Conservation (phyloP, 1,140 invertebrate species). For the Micrasema longulum region DNA sequence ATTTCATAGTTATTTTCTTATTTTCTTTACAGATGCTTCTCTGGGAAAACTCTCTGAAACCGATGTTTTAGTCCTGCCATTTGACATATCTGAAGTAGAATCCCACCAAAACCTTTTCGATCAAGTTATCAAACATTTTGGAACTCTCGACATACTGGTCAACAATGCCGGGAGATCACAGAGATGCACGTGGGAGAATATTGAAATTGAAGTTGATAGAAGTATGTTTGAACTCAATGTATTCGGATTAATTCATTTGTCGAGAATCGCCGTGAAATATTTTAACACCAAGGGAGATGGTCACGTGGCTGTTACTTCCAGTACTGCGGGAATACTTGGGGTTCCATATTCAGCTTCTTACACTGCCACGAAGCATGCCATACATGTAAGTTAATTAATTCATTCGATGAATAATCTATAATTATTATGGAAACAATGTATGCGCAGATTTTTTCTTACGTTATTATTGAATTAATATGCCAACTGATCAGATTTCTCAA, state of each 20-base stretch:
- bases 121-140: slow-evolving; percentile 79
- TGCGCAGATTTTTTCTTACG: no score
- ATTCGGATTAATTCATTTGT: slow-evolving; percentile 79
- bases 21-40: slow-evolving; percentile 58
- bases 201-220: slow-evolving; percentile 80
- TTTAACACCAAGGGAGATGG: slow-evolving; percentile 73
- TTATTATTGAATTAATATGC: no score
- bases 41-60: slow-evolving; percentile 67
- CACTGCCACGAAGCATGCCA: slow-evolving; percentile 82
- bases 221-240: slow-evolving; percentile 88
- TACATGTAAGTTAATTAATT: slow-evolving; percentile 73
- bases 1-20: no score
- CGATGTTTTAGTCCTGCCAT: slow-evolving; percentile 78
- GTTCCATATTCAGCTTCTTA: slow-evolving; percentile 83
- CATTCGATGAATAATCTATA: background rate
- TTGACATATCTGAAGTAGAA: slow-evolving; percentile 76
- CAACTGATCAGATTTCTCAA: no score
- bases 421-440: no score
- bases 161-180: slow-evolving; percentile 89
- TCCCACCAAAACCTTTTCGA: slow-evolving; percentile 74
- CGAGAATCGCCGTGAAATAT: slow-evolving; percentile 75
- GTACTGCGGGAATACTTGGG: slow-evolving; percentile 76
- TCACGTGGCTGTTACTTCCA: slow-evolving; percentile 81
- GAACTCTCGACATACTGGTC: slow-evolving; percentile 80
- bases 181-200: slow-evolving; percentile 81